These are phyloP conservation scores for Emydocephalus ijimae DNA, from an alignment of 2,113 vertebrate species.

Conservation along the genomic window DNA sequence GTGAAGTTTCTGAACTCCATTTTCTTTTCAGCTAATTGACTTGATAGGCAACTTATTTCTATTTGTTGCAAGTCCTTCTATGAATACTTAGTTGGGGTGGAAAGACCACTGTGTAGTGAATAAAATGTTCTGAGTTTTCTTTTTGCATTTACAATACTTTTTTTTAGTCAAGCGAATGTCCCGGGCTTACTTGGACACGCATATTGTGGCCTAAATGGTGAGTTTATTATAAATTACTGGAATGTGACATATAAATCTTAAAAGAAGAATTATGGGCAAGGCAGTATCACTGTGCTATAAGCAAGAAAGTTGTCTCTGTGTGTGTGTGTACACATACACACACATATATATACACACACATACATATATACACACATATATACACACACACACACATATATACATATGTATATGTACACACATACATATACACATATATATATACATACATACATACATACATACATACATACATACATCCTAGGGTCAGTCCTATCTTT, in stretches of 20 bases:
- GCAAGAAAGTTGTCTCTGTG: neutral
- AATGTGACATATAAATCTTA: neutral
- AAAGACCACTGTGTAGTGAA: neutral
- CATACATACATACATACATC: too few relatives aligned
- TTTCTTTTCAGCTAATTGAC: neutral
- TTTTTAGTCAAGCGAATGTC: neutral
- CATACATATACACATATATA: too few relatives aligned
- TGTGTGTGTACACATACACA: too few relatives aligned
- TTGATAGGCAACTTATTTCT: neutral
- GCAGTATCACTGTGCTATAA: neutral
- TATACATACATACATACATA: too few relatives aligned
- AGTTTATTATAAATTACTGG: neutral
- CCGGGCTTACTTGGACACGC: neutral
- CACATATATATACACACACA: too few relatives aligned
- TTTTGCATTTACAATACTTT: neutral
- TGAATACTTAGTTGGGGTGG: neutral
- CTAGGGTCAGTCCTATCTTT: too few relatives aligned
- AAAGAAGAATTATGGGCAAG: neutral
- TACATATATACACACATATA: too few relatives aligned
- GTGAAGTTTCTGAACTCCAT: neutral
- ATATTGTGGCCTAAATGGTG: neutral
- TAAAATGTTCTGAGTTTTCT: neutral
- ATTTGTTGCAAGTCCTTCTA: neutral
- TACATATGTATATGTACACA: too few relatives aligned
- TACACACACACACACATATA: too few relatives aligned